Conservation (phyloP, 2,113 vertebrate genomes). For the Lathamus discolor region DNA sequence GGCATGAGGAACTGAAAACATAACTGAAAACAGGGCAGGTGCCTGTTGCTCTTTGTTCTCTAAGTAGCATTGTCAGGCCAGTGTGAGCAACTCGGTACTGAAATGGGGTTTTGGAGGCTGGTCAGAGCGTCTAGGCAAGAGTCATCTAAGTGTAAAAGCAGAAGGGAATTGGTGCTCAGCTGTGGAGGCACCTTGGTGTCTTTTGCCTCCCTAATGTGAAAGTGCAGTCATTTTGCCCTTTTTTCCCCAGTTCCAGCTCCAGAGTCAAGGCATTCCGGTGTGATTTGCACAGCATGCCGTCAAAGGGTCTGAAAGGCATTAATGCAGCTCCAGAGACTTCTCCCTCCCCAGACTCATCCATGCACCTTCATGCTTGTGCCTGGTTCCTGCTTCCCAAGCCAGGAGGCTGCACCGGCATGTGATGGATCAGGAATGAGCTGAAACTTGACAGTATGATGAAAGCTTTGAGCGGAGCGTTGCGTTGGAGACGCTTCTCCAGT, state of each 20-base stretch:
- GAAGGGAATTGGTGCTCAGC: not conserved
- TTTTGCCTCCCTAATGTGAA: not conserved
- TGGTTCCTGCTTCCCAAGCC: not conserved
- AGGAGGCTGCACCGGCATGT: accelerated
- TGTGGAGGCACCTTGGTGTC: accelerated
- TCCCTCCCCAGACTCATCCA: not conserved
- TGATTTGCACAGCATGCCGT: accelerated
- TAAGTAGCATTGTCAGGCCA: accelerated
- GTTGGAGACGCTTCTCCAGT: not conserved
- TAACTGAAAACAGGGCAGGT: not conserved
- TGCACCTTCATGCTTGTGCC: accelerated
- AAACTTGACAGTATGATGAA: not conserved
- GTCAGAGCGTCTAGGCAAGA: not conserved
- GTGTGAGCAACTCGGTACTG: accelerated
- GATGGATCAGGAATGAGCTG: not conserved
- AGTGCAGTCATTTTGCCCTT: not conserved
- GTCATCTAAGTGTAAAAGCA: accelerated
- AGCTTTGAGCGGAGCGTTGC: not conserved
- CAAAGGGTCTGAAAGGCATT: not conserved
- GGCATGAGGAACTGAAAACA: not conserved
- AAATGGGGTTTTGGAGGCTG: no score
- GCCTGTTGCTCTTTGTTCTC: not conserved
- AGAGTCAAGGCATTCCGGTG: not conserved
- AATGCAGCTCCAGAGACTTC: not conserved
- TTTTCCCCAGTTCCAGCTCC: not conserved